Percentiles rank a stretch among this genome's conserved stretches.
phyloP scores from a whole-genome alignment of 2,113 vertebrate species.

The Chascanopsetta lugubris region DNA sequence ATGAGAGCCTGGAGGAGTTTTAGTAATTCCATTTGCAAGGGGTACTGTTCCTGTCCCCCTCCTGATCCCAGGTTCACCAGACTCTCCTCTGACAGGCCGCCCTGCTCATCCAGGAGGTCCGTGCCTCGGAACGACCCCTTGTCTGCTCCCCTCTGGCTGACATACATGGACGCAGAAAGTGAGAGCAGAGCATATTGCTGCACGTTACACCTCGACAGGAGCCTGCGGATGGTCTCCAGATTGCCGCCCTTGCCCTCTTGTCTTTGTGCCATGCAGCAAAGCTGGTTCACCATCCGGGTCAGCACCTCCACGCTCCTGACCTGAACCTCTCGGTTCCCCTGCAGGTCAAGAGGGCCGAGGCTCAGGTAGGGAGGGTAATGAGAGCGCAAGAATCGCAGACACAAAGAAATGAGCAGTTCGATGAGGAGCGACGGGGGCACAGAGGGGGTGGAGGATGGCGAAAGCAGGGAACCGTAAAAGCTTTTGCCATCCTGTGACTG shows the following conservation, averaged over 20 bases:
- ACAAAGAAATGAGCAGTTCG: slow-evolving; percentile 91
- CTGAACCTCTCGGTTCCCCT: slow-evolving; percentile 94
- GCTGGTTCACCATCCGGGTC: slow-evolving; percentile 85
- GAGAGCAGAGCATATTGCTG: slow-evolving; percentile 92
- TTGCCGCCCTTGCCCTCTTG: slow-evolving; percentile 62
- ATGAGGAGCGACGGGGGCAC: slow-evolving; percentile 87
- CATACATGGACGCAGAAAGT: slow-evolving; percentile 91
- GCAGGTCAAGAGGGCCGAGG: slow-evolving; percentile 84
- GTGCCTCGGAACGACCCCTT: slow-evolving; percentile 20
- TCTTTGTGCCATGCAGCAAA: slow-evolving; percentile 79
- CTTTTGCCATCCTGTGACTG: slow-evolving; percentile 89
- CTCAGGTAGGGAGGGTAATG: slow-evolving; percentile 90
- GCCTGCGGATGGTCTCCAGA: slow-evolving; percentile 77
- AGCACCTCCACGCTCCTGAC: slow-evolving; percentile 94
- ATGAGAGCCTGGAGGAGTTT: slow-evolving; percentile 94
- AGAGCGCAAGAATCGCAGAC: slow-evolving; percentile 90
- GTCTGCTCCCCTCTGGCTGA: slow-evolving; percentile 82
- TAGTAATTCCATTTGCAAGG: slow-evolving; percentile 92
- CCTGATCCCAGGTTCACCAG: slow-evolving; percentile 87
- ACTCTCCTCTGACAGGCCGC: slow-evolving; percentile 85
- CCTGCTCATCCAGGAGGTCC: slow-evolving; percentile 68
- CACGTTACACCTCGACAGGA: slow-evolving; percentile 87
- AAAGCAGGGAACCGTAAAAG: slow-evolving; percentile 90
- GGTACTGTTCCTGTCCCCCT: slow-evolving; percentile 90
- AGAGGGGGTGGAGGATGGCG: slow-evolving; percentile 76